Conservation (phyloP, 2,888 invertebrate species). For the Platerodrilus igneus region DNA sequence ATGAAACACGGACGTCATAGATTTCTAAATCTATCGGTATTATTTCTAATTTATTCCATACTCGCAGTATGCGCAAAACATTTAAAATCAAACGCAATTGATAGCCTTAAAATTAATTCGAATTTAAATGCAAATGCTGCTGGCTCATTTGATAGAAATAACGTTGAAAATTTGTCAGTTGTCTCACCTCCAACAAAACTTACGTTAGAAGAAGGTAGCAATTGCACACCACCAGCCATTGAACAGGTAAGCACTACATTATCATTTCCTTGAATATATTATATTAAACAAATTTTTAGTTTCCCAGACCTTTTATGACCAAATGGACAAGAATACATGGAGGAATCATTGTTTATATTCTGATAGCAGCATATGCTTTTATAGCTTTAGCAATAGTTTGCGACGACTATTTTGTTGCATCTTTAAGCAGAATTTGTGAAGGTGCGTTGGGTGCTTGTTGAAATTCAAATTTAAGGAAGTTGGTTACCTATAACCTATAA, state of each 20-base stretch:
- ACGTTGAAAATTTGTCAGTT: conserved; percentile 10
- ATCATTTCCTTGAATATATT: too few relatives aligned
- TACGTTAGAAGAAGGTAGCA: conserved; percentile 49
- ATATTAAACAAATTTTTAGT: too few relatives aligned
- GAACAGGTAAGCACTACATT: conserved; percentile 57
- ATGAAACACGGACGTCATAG: conserved; percentile 62
- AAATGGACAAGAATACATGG: conserved; percentile 73
- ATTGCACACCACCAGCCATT: conserved; percentile 83
- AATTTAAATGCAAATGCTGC: neutral
- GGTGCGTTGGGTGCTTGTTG: conserved; percentile 59
- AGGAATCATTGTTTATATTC: conserved; percentile 77
- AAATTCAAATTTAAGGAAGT: too few relatives aligned
- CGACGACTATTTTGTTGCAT: conserved; percentile 93
- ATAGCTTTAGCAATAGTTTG: conserved; percentile 90
- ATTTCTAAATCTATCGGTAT: conserved; percentile 60
- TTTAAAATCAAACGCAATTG: conserved; percentile 1
- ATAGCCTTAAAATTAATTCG: neutral
- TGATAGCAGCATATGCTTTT: conserved; percentile 86
- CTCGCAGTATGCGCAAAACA: conserved; percentile 27
- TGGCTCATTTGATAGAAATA: conserved; percentile 5
- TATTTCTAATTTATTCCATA: conserved; percentile 64
- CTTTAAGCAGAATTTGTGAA: conserved; percentile 88
- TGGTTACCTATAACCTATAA: too few relatives aligned
- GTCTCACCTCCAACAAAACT: conserved; percentile 29
- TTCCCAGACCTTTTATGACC: conserved; percentile 82